Evolutionary conservation across 1,140 invertebrate species (phyloP), one percentile per base, ranked within the genome.

Genomic region (Mizuhopecten yessoensis): DNA sequence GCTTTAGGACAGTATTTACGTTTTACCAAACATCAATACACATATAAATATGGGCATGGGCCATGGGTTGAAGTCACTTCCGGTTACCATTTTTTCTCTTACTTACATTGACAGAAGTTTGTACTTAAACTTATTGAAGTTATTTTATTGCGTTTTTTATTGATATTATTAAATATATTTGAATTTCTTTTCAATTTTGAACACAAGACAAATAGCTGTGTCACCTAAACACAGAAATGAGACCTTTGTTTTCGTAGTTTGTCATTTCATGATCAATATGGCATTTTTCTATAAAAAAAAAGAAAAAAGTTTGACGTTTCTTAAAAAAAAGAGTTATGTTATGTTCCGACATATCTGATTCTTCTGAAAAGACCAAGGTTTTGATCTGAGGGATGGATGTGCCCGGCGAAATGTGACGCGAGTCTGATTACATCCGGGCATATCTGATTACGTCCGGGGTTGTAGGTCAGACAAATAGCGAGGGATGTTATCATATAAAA

Each of bases 361-460:
- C n/a, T n/a, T 75, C n/a, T 75, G 20, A 29, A 75, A 29, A 75
- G 23, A 75, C 23, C n/a, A 29, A 75, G 23, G 57, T 75, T 75
- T 75, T 75, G 57, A 75, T 75, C 23, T 75, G 5, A 45, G 57
- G 57, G 57, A 7, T 75, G n/a, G 57, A 75, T 75, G 29, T 29
- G 57, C n/a, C 17, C 1, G 57, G 23, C 23, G 9, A 75, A 75
- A 75, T 75, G n/a, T n/a, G 57, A 29, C 57, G 29, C 57, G 57
- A 2, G 57, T 75, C 57, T 75, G 57, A n/a, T n/a, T 29, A 75
- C 57, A 75, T 75, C 57, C 57, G 57, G 57, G 57, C 57, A 75
- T 75, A 75, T 75, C 57, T 75, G 57, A 75, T 75, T 75, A 75
- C 57, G 29, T 75, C 57, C 57, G 57, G 57, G 57, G 57, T 75